Percentiles rank a stretch among this genome's conserved stretches.
Conservation (phyloP, 1,140 invertebrate genomes). For the Drosophila setifemur region DNA sequence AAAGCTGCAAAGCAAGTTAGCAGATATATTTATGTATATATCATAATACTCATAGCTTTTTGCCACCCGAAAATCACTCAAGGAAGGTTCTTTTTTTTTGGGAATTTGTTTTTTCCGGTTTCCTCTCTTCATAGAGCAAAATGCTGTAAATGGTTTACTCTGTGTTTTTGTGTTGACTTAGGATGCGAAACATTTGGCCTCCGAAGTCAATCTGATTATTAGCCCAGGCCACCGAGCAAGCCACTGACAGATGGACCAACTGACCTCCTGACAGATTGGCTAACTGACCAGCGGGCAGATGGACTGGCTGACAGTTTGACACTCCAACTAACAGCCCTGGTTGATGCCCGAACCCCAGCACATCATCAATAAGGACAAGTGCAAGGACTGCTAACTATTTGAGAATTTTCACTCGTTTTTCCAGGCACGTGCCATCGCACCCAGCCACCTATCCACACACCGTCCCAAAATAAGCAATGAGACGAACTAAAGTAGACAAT, state of each 20-base stretch:
- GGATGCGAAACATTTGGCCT: conserved; percentile 44
- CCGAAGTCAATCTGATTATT: conserved; percentile 57
- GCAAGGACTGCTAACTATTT: conserved; percentile 56
- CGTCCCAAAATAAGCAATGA: conserved; percentile 3
- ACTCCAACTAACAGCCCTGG: conserved; percentile 9
- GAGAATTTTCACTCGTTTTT: conserved; percentile 61
- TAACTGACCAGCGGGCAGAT: conserved; percentile 7
- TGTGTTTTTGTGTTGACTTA: conserved; percentile 54
- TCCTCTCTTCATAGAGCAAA: conserved; percentile 24
- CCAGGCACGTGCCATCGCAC: conserved; percentile 46
- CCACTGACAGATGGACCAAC: conserved; percentile 23
- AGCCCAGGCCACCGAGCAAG: conserved; percentile 37
- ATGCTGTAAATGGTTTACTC: conserved; percentile 34
- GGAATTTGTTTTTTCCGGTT: neutral
- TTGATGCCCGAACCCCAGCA: neutral
- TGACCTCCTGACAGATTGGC: conserved; percentile 24
- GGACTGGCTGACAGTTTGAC: conserved; percentile 34
- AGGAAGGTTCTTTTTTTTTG: conserved; percentile 20
- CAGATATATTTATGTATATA: conserved; percentile 36
- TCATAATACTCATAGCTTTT: conserved; percentile 44
- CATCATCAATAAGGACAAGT: conserved; percentile 17
- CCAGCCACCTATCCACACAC: neutral
- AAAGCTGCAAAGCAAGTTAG: conserved; percentile 61
- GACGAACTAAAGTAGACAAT: conserved; percentile 47
- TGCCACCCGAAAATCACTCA: conserved; percentile 56